Conservation (phyloP, 30 jellyfish, hydroid and myxozoan species). For the Mastigias papua region DNA sequence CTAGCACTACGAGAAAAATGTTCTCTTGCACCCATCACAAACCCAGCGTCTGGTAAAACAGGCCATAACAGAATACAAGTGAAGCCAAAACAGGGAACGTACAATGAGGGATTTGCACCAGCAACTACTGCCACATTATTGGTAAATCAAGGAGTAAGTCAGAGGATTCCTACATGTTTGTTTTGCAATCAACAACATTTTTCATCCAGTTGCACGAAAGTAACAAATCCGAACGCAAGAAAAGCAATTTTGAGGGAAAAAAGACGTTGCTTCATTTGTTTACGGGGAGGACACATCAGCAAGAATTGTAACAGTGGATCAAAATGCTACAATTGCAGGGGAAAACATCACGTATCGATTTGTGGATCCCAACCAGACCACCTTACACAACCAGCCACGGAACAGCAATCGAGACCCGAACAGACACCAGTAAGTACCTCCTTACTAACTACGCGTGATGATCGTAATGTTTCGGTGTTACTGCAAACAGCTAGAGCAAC, state of each 20-base stretch:
- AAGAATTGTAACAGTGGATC: not conserved
- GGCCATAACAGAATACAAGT: not conserved
- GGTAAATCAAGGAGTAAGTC: not conserved
- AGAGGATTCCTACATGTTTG: not conserved
- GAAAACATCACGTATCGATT: not conserved
- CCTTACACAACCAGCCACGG: not conserved
- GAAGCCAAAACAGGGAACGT: not conserved
- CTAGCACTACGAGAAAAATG: conserved; percentile 20
- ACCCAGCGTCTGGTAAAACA: not conserved
- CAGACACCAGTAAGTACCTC: not conserved
- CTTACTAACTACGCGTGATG: not conserved
- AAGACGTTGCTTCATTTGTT: conserved; percentile 10
- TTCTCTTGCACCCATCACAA: conserved; percentile 9
- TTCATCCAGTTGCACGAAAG: conserved; percentile 20
- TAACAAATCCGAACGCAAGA: conserved; percentile 11
- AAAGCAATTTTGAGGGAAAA: not conserved
- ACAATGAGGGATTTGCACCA: not conserved
- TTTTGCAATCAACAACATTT: not conserved
- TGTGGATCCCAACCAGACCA: not conserved
- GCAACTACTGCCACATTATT: not conserved
- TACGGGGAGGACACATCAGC: conserved; percentile 14
- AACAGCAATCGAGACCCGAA: not conserved
- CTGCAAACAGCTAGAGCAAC: not conserved
- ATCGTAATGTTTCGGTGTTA: not conserved
- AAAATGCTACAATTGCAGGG: conserved; percentile 19